Evolutionary conservation across 2,888 invertebrate genomes (phyloP), one percentile per base, ranked within the genome.

Genomic region (Halocaridina rubra): DNA sequence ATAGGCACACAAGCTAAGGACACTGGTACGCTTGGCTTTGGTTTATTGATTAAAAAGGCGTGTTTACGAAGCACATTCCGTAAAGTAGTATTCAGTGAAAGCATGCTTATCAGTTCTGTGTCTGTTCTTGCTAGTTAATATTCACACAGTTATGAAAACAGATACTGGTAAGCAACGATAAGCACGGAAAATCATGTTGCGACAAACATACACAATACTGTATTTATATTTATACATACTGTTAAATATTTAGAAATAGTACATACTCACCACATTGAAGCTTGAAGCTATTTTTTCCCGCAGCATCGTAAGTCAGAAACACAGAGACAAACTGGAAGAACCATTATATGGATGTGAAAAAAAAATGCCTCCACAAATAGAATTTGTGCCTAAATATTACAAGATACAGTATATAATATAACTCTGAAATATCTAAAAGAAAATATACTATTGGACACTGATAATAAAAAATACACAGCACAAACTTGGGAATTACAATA

Each of bases 1-100:
- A 67, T 77, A 84, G 82, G 82, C 82, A 84, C 82, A 77, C n/a
- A 84, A 59, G 78, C 72, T 84, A 84, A 84, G 82, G 80, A 71
- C 82, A 84, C 82, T 84, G 82, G 82, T 78, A 71, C 33, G 82
- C 82, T 84, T 77, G 82, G 71, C 82, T 84, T 78, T 84, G 82
- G 82, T 84, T 76, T 71, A 32, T 24, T 13, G 19, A 19, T 53
- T 53, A 53, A n/a, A 19, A 53, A 53, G n/a, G 19, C 16, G 53
- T 53, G 53, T 53, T 53, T 53, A 53, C 53, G 19, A 53, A 53
- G 53, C 53, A 53, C 19, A 53, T n/a, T n/a, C n/a, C n/a, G n/a
- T n/a, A n/a, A n/a, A n/a, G n/a, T n/a, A n/a, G n/a, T n/a, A n/a
- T n/a, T n/a, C n/a, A n/a, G n/a, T n/a, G n/a, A n/a, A n/a, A n/a